Evolutionary conservation across 1,140 invertebrate species (phyloP), one percentile per base, ranked within the genome.

Genomic region (Gerris buenoi): DNA sequence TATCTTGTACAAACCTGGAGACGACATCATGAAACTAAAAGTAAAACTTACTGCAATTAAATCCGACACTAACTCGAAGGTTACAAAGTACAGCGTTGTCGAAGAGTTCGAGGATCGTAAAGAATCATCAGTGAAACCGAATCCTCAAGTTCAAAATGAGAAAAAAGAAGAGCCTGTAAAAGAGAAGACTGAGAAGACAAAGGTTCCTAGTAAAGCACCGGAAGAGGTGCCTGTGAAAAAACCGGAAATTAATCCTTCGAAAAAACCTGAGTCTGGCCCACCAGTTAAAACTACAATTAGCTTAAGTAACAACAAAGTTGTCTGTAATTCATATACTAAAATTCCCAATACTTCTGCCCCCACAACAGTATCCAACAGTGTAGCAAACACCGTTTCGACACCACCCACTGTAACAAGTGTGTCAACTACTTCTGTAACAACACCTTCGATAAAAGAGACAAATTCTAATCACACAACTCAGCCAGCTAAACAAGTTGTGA

Each of bases 11-110:
- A 72, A 72, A 0, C 66, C 69, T 3, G 70, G 71, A 10, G 69
- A 67, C 18, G 73, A 75, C 60, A 69, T 73, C 27, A 71, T 75
- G 70, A 75, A 75, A 59, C 63, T 75, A 25, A 75, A 75, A 65
- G 70, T 75, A 22, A 75, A 75, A 67, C 65, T 75, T 1, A 73
- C 72, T 58, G 71, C 67, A 5, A 68, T 68, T 23, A 70, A 70
- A 33, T 33, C 46, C 13, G 62, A 69, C 60, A 33, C 59, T 1
- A 67, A 66, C 56, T 56, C 67, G 15, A 68, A 68, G 56, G 63
- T 67, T 25, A 67, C 65, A 23, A 29, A 63, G 23, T 68, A 68
- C 28, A 68, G 25, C 13, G 63, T 68, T 14, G 28, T 65, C 0
- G 67, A 68, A 14, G 27, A 29, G 26, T 28, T 61, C 26, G 67